phyloP scores from a whole-genome alignment of 2,888 invertebrate genomes.

The Teleiodes luculella region DNA sequence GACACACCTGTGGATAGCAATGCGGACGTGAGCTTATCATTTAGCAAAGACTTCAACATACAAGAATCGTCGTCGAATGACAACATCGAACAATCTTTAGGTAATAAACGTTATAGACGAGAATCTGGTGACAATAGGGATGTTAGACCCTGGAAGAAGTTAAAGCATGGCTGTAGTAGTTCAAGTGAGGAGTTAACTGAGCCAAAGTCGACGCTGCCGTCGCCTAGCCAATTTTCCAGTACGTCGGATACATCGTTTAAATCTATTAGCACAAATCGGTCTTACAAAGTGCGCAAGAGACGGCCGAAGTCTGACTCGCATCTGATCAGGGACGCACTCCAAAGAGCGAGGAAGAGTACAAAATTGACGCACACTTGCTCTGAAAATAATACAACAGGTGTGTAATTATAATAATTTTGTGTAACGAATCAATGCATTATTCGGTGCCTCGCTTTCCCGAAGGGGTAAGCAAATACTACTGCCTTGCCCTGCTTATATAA shows the following conservation, averaged over 20 bases:
- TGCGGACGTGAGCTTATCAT: conserved; percentile 49
- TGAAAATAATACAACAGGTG: conserved; percentile 48
- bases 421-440: too few species aligned
- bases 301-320: conserved; percentile 57
- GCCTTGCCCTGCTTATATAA: too few species aligned
- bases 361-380: conserved; percentile 32
- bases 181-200: conserved; percentile 50
- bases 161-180: conserved; percentile 50
- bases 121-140: conserved; percentile 49
- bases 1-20: conserved; percentile 34
- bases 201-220: conserved; percentile 30
- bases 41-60: conserved; percentile 47
- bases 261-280: conserved; percentile 58
- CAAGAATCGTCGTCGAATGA: conserved; percentile 46
- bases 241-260: conserved; percentile 64
- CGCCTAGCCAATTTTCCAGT: conserved; percentile 46
- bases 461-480: too few species aligned
- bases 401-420: too few species aligned
- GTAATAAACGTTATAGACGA: conserved; percentile 51
- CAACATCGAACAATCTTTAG: conserved; percentile 40
- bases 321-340: conserved; percentile 55
- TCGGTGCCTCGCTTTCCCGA: too few species aligned
- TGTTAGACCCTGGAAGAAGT: conserved; percentile 53
- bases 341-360: conserved; percentile 47
- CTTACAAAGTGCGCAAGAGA: conserved; percentile 60